These are phyloP conservation scores for Epizoanthus scotinus DNA, from an alignment of 92 coral and sea anemone genomes.

Conservation along the genomic window DNA sequence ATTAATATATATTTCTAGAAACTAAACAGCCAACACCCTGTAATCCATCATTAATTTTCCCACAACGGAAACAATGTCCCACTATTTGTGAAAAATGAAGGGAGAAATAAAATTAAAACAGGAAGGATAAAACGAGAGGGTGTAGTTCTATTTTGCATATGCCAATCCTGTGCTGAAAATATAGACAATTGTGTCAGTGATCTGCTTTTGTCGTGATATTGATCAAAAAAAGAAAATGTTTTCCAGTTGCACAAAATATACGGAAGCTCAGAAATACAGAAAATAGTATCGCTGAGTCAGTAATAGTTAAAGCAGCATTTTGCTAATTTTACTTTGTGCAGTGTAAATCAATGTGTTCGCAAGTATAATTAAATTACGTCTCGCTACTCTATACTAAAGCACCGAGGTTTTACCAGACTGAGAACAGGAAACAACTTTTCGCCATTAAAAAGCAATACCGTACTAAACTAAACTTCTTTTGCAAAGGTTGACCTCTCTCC, in stretches of 20 bases:
- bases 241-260: too few relatives aligned
- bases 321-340: too few relatives aligned
- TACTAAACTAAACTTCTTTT: neutral
- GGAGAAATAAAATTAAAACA: neutral
- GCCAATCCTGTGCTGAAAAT: neutral
- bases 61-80: constrained; percentile 28
- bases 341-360: too few relatives aligned
- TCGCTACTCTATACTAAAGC: too few relatives aligned
- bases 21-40: constrained; percentile 3
- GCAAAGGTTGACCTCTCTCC: neutral
- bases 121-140: neutral
- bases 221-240: neutral
- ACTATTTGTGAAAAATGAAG: constrained; percentile 1
- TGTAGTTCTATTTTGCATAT: neutral
- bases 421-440: neutral
- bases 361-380: too few relatives aligned
- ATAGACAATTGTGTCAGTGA: neutral
- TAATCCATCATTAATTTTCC: constrained; percentile 16
- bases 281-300: too few relatives aligned
- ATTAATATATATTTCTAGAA: neutral
- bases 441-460: too few relatives aligned
- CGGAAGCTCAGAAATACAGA: neutral
- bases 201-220: neutral
- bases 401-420: neutral
- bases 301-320: too few relatives aligned